phyloP scores from a whole-genome alignment of 1,140 invertebrate species.

The Geopemphigus sp. region DNA sequence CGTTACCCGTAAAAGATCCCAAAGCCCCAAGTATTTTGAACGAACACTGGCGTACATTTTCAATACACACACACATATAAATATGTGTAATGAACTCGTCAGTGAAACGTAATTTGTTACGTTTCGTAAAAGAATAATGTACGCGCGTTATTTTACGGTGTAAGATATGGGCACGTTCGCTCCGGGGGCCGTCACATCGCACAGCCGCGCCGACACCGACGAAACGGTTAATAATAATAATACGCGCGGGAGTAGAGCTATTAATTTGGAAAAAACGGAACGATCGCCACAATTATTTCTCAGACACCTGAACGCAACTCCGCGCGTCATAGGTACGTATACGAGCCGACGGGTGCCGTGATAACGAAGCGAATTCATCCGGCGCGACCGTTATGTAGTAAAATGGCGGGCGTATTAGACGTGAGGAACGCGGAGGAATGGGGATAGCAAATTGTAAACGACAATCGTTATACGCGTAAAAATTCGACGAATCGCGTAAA shows the following conservation, averaged over 20 bases:
- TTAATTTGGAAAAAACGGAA: no score
- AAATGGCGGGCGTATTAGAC: no score
- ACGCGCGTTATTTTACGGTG: neutral
- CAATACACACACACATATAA: neutral
- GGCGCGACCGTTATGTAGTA: no score
- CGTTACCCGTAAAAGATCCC: no score
- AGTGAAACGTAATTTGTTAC: neutral
- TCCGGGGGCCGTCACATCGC: conserved; percentile 20
- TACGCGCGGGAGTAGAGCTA: neutral
- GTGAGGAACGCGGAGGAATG: no score
- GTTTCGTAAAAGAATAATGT: conserved; percentile 5
- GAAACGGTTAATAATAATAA: conserved; percentile 21
- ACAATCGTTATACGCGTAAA: conserved; percentile 9
- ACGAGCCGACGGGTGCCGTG: no score
- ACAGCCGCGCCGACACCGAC: neutral
- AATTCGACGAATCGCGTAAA: conserved; percentile 22
- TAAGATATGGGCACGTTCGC: neutral
- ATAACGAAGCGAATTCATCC: no score
- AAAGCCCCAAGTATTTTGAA: no score
- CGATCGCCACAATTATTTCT: no score
- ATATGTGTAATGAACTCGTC: conserved; percentile 22
- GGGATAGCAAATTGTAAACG: conserved; percentile 16
- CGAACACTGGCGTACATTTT: no score
- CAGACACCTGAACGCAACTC: no score
- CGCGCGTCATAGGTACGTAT: no score